A percentile compares a stretch with the other conserved stretches of the same genome.
These are phyloP conservation scores for Lepidurus apus DNA, from an alignment of 1,140 invertebrate species.

Conservation along the genomic window DNA sequence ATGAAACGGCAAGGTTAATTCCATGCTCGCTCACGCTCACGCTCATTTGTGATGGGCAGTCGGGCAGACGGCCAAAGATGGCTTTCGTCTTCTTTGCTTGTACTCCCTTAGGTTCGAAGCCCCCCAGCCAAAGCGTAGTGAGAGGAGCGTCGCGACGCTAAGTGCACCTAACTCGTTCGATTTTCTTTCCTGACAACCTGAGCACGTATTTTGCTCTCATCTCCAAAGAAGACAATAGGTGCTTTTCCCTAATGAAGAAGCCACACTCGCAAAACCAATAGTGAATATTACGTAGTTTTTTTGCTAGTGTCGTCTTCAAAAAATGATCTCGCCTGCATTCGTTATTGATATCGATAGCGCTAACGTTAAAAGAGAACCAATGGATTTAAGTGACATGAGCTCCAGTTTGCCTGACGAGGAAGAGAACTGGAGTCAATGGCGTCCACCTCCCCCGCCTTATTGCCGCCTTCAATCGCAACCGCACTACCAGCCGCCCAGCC, in stretches of 20 bases:
- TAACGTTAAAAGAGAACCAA: constrained; percentile 3
- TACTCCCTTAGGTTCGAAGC: background rate
- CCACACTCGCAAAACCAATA: too few species aligned
- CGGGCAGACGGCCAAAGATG: constrained; percentile 4
- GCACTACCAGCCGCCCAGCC: background rate
- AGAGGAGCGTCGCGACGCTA: constrained; percentile 16
- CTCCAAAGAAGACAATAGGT: background rate
- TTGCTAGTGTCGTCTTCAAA: background rate
- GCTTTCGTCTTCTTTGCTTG: background rate
- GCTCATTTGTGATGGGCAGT: constrained; percentile 13
- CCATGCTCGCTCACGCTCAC: background rate
- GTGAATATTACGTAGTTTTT: background rate
- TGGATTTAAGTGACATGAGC: constrained; percentile 33
- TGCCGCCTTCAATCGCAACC: background rate
- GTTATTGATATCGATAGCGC: constrained; percentile 14
- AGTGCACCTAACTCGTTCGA: constrained; percentile 17
- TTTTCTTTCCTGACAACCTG: background rate
- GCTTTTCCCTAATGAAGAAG: too few species aligned
- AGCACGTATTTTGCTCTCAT: background rate
- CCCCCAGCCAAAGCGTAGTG: background rate
- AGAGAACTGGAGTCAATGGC: constrained; percentile 21
- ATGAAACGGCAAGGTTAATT: constrained; percentile 15
- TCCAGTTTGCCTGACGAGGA: constrained; percentile 29
- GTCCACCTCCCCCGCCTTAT: constrained; percentile 1
- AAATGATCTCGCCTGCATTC: constrained; percentile 18